These are phyloP conservation scores for Odontothrips loti DNA, from an alignment of 2,888 invertebrate species.

Conservation along the genomic window DNA sequence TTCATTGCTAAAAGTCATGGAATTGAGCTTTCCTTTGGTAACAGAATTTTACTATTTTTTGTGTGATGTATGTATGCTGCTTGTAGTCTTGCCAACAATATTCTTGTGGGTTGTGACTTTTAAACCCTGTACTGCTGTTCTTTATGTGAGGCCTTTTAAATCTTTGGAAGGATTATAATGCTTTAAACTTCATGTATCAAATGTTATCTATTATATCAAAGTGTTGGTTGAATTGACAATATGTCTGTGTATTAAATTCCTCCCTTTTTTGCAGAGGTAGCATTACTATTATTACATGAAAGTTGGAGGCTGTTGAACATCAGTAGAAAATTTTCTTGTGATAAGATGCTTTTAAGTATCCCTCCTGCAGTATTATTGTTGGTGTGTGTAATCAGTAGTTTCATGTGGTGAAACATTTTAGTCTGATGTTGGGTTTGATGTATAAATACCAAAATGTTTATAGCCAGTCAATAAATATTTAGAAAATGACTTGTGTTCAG, in stretches of 20 bases:
- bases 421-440: background rate
- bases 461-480: background rate
- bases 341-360: background rate
- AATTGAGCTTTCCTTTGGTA: background rate
- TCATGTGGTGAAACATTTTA: background rate
- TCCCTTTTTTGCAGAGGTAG: background rate
- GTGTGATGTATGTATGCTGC: background rate
- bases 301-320: background rate
- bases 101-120: background rate
- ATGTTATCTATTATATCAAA: background rate
- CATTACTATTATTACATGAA: background rate
- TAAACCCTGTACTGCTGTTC: background rate
- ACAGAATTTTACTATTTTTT: background rate
- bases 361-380: conserved; percentile 18
- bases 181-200: background rate
- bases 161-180: background rate
- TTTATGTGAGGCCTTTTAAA: background rate
- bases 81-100: background rate
- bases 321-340: background rate
- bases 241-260: background rate
- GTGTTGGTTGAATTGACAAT: background rate
- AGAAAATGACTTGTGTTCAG: no score
- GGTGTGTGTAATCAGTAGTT: background rate
- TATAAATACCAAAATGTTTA: background rate
- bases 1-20: background rate